Conservation (phyloP, 2,797 vertebrate genomes). For the Protonibea diacanthus region DNA sequence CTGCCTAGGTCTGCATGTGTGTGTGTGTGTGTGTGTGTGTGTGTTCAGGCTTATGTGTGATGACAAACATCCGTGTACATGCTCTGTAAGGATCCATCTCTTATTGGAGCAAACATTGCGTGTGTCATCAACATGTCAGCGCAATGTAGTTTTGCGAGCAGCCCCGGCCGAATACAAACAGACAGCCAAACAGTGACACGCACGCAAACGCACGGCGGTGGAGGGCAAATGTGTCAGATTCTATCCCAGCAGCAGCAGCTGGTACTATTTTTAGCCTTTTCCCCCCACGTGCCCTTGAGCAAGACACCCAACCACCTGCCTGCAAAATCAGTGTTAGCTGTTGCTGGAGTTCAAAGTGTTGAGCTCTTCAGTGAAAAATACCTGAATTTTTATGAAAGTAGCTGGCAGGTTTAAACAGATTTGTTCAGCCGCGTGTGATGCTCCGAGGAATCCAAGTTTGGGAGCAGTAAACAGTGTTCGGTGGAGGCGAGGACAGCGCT, state of each 20-base stretch:
- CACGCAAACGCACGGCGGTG: neutral
- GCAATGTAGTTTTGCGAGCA: conserved; percentile 18
- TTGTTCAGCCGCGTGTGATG: neutral
- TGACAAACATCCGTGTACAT: neutral
- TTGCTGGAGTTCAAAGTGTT: neutral
- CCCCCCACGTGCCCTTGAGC: conserved; percentile 55
- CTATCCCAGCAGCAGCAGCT: conserved; percentile 36
- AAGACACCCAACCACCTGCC: conserved; percentile 41
- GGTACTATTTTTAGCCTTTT: conserved; percentile 51
- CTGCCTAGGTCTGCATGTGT: neutral
- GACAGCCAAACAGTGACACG: conserved; percentile 5
- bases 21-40: conserved; percentile 1
- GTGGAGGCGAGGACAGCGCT: neutral
- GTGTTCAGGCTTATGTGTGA: conserved; percentile 1
- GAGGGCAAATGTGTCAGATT: conserved; percentile 44
- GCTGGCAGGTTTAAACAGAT: neutral
- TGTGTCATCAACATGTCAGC: conserved; percentile 17
- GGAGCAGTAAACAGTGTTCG: neutral
- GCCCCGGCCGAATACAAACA: conserved; percentile 26
- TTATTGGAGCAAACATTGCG: neutral
- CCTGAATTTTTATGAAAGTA: neutral
- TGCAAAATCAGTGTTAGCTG: conserved; percentile 12
- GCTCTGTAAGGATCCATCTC: neutral
- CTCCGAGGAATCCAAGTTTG: neutral
- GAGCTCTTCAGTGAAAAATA: conserved; percentile 4